A percentile compares a stretch with the other conserved stretches of the same genome.
phyloP scores from a whole-genome alignment of 1,140 invertebrate species.

The Caenorhabditis brenneri region DNA sequence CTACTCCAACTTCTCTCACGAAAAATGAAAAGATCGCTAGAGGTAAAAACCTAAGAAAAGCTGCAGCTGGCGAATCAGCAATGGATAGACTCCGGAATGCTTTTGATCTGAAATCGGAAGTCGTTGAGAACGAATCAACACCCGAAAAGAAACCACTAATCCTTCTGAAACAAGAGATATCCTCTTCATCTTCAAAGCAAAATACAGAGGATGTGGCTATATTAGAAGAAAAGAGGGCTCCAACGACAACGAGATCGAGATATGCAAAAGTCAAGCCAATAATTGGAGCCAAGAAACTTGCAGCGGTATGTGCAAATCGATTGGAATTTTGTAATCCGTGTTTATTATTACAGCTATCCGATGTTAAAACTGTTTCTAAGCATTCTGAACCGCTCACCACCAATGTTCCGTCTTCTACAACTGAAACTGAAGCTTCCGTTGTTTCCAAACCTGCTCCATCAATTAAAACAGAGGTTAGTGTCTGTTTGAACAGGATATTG shows the following conservation, averaged over 20 bases:
- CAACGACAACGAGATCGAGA: neutral
- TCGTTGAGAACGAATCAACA: neutral
- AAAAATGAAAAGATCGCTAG: neutral
- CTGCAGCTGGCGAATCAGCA: neutral
- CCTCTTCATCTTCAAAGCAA: neutral
- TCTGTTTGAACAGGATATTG: too few relatives aligned
- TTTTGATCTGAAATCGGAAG: neutral
- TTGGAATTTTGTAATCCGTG: neutral
- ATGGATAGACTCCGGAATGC: neutral
- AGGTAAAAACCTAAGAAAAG: neutral
- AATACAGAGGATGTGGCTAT: neutral
- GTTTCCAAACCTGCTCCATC: neutral
- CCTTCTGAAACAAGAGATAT: neutral
- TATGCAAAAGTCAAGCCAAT: conserved; percentile 16
- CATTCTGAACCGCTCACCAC: too few relatives aligned
- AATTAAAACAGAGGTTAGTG: neutral
- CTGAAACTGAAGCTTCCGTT: neutral
- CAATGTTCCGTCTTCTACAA: too few relatives aligned
- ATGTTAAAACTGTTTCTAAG: neutral
- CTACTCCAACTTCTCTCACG: neutral
- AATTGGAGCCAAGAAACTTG: conserved; percentile 10
- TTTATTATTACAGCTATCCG: neutral
- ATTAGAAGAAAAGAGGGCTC: neutral
- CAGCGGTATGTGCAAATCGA: neutral
- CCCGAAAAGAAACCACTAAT: neutral